Conservation (phyloP, 2,113 vertebrate species). For the Cairina moschata region DNA sequence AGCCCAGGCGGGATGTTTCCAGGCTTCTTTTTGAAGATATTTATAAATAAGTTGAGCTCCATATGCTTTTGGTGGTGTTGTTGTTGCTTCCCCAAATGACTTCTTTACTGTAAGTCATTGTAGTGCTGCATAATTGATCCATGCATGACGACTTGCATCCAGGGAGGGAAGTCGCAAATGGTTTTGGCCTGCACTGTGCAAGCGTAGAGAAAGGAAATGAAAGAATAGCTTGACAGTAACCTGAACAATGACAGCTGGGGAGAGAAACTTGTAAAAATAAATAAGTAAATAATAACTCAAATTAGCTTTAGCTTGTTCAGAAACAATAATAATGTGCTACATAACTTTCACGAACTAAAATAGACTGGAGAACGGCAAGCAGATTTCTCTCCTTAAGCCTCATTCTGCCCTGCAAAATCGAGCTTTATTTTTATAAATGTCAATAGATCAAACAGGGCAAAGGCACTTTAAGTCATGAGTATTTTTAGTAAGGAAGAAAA, state of each 20-base stretch:
- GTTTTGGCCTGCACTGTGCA: neutral
- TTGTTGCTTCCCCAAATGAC: neutral
- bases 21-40: slow-evolving; percentile 52
- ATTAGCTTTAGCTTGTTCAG: neutral
- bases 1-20: neutral
- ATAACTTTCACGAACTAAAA: neutral
- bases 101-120: slow-evolving; percentile 25
- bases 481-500: slow-evolving; percentile 15
- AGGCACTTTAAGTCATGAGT: neutral
- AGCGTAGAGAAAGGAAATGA: slow-evolving; percentile 2
- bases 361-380: neutral
- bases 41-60: slow-evolving; percentile 36
- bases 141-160: neutral
- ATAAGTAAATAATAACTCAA: neutral
- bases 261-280: neutral
- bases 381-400: neutral
- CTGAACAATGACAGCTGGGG: neutral
- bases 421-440: neutral
- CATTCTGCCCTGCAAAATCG: neutral
- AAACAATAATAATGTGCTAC: neutral
- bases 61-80: neutral
- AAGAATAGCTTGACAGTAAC: neutral
- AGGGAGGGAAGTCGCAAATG: neutral
- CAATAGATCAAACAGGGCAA: neutral
- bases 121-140: slow-evolving; percentile 17